Evolutionary conservation across 2,888 invertebrate genomes (phyloP).

Genomic region (Lepetodrilus schrolli): DNA sequence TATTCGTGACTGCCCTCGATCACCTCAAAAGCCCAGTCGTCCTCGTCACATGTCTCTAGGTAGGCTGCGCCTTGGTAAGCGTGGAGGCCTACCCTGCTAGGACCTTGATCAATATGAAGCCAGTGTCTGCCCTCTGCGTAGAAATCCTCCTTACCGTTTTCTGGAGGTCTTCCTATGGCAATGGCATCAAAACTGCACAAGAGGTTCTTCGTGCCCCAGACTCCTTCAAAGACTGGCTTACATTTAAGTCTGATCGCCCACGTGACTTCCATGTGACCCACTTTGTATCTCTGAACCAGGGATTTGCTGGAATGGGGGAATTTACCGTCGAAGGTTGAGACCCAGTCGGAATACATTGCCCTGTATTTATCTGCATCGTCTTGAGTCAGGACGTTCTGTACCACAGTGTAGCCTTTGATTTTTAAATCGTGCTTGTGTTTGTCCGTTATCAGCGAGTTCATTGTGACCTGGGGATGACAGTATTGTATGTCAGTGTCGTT

Average conservation of each 20-base stretch:
- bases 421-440: too few relatives aligned
- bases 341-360: constrained; percentile 35
- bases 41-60: constrained; percentile 52
- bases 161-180: constrained; percentile 58
- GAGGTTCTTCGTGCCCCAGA: constrained; percentile 64
- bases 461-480: too few relatives aligned
- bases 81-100: constrained; percentile 50
- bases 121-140: constrained; percentile 38
- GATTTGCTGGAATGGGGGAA: constrained; percentile 39
- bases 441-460: too few relatives aligned
- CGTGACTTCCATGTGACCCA: constrained; percentile 47
- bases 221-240: constrained; percentile 52
- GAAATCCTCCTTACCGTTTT: constrained; percentile 37
- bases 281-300: constrained; percentile 49
- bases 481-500: too few relatives aligned
- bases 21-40: constrained; percentile 55
- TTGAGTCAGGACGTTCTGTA: constrained; percentile 36
- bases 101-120: constrained; percentile 59
- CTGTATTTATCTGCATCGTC: constrained; percentile 36
- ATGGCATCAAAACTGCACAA: constrained; percentile 60
- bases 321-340: constrained; percentile 32
- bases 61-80: constrained; percentile 61
- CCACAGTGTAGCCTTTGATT: constrained; percentile 39
- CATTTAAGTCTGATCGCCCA: constrained; percentile 50
- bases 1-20: constrained; percentile 51